phyloP scores from a whole-genome alignment of 1,140 invertebrate species.

The Panagrolaimus sp. region DNA sequence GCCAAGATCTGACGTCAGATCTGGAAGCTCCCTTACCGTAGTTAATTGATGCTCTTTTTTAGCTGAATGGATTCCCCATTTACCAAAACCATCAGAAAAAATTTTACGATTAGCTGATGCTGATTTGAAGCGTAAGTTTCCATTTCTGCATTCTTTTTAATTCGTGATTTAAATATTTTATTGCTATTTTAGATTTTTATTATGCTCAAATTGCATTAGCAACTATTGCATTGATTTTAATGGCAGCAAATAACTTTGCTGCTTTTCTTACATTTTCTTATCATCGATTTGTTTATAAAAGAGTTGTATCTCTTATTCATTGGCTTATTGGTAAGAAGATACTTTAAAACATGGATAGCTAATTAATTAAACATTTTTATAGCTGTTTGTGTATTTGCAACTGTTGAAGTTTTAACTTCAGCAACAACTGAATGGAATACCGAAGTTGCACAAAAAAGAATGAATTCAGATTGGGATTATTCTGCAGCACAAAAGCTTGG shows the following conservation, averaged over 20 bases:
- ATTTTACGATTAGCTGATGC: constrained; percentile 43
- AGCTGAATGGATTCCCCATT: constrained; percentile 54
- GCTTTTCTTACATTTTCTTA: constrained; percentile 51
- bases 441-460: constrained; percentile 33
- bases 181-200: constrained; percentile 45
- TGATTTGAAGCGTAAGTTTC: constrained; percentile 45
- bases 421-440: constrained; percentile 48
- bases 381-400: constrained; percentile 33
- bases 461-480: constrained; percentile 38
- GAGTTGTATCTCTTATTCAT: constrained; percentile 39
- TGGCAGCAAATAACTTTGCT: constrained; percentile 41
- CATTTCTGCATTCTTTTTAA: background rate
- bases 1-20: too few relatives aligned
- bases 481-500: constrained; percentile 37
- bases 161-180: background rate
- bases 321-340: constrained; percentile 47
- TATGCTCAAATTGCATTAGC: constrained; percentile 53
- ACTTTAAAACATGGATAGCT: background rate
- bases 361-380: constrained; percentile 5
- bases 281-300: constrained; percentile 52
- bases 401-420: constrained; percentile 46
- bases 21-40: too few relatives aligned
- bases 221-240: constrained; percentile 41
- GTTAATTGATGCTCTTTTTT: constrained; percentile 13
- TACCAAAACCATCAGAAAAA: constrained; percentile 43